Percentiles rank a stretch among this genome's conserved stretches.
phyloP scores from a whole-genome alignment of 1,140 invertebrate genomes.

The Anoplolepis gracilipes region DNA sequence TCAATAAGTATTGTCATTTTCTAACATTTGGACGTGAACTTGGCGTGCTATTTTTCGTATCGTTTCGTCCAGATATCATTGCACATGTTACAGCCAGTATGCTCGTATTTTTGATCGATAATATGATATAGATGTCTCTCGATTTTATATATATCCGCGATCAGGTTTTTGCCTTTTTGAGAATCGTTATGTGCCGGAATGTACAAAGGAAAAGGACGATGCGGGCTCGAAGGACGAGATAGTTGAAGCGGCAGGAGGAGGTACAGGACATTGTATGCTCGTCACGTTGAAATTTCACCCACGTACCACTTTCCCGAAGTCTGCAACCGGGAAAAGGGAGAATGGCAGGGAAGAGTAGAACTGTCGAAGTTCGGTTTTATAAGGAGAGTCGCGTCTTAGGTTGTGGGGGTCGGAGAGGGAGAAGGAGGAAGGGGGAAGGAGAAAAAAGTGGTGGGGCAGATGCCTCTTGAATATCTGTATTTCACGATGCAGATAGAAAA shows the following conservation, averaged over 20 bases:
- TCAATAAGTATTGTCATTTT: background rate
- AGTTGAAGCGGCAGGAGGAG: conserved; percentile 13
- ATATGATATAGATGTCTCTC: background rate
- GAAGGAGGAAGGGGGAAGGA: background rate
- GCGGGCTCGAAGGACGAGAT: conserved; percentile 12
- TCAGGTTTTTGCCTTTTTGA: background rate
- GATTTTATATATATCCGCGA: conserved; percentile 21
- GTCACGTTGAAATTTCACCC: conserved; percentile 77
- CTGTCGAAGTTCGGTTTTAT: conserved; percentile 77
- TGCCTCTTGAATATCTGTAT: conserved; percentile 76
- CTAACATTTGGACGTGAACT: background rate
- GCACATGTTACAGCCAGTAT: background rate
- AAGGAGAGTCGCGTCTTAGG: conserved; percentile 62
- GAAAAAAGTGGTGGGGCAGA: conserved; percentile 19
- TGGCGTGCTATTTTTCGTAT: background rate
- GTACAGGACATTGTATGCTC: conserved; percentile 69
- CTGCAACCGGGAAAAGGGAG: conserved; percentile 70
- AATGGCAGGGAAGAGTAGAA: conserved; percentile 70
- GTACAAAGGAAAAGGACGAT: conserved; percentile 26
- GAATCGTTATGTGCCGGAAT: background rate
- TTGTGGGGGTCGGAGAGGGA: background rate
- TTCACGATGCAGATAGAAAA: conserved; percentile 73
- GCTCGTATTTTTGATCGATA: background rate
- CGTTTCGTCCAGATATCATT: background rate
- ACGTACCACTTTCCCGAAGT: conserved; percentile 77